These are phyloP conservation scores for Eulemur albifrons DNA, from an alignment of 2,797 vertebrate species.

Conservation along the genomic window DNA sequence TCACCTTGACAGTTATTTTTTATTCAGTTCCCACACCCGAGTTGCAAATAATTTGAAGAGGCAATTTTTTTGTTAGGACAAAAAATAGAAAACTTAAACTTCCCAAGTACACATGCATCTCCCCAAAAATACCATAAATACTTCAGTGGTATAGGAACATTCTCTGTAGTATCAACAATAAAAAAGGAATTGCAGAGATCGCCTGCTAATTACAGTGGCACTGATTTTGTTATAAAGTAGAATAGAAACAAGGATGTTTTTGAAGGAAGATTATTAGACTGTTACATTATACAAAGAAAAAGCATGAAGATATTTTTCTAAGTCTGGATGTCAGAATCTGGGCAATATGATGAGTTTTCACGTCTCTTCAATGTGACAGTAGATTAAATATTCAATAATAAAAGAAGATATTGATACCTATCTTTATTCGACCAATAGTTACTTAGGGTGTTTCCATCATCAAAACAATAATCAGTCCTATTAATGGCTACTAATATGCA, in stretches of 20 bases:
- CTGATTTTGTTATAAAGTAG: slow-evolving; percentile 7
- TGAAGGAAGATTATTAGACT: not conserved
- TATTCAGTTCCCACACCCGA: not conserved
- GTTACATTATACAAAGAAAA: slow-evolving; percentile 34
- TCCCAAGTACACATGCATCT: not conserved
- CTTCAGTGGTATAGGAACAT: not conserved
- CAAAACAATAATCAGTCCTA: not conserved
- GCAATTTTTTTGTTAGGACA: not conserved
- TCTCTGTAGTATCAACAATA: not conserved
- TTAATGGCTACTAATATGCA: not conserved
- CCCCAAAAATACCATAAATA: not conserved
- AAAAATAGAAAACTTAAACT: not conserved
- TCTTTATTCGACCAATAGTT: not conserved
- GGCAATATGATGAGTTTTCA: not conserved
- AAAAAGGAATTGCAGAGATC: not conserved
- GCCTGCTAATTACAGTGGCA: not conserved
- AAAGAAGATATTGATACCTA: not conserved
- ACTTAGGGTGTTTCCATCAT: not conserved
- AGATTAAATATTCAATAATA: slow-evolving; percentile 31
- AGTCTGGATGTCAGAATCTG: slow-evolving; percentile 12
- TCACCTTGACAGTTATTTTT: not conserved
- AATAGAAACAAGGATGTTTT: not conserved
- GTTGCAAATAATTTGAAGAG: not conserved
- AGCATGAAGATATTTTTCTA: not conserved
- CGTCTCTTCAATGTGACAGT: slow-evolving; percentile 3